Evolutionary conservation across 2,797 vertebrate genomes (phyloP).

Genomic region (Gymnocypris eckloni): DNA sequence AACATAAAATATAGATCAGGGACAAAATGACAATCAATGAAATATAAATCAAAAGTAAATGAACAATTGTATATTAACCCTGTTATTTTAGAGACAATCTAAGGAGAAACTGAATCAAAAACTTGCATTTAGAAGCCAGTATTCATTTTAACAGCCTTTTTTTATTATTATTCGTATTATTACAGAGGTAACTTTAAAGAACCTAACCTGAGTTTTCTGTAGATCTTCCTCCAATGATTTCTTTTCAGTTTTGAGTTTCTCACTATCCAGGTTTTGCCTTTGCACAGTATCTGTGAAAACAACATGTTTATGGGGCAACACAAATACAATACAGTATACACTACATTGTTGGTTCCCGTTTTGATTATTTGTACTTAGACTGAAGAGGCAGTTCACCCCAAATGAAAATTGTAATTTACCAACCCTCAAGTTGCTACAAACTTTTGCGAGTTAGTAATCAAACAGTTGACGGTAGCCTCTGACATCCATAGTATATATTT

Average conservation of each 20-base stretch:
- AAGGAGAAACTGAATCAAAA: neutral
- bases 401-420: neutral
- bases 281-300: conserved; percentile 77
- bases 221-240: conserved; percentile 84
- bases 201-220: conserved; percentile 80
- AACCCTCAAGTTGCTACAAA: neutral
- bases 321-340: neutral
- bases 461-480: neutral
- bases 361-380: neutral
- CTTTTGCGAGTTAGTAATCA: neutral
- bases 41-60: neutral
- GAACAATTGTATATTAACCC: neutral
- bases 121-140: neutral
- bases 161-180: neutral
- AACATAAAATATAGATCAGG: neutral
- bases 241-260: conserved; percentile 84
- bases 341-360: neutral
- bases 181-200: neutral
- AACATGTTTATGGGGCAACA: neutral
- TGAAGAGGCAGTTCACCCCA: neutral
- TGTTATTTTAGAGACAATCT: neutral
- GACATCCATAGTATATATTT: neutral
- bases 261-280: conserved; percentile 82
- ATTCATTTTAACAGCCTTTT: neutral
- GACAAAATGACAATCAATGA: neutral